Evolutionary conservation across 2,888 invertebrate genomes (phyloP), one percentile per base, ranked within the genome.

Genomic region (Eupithecia abbreviata): DNA sequence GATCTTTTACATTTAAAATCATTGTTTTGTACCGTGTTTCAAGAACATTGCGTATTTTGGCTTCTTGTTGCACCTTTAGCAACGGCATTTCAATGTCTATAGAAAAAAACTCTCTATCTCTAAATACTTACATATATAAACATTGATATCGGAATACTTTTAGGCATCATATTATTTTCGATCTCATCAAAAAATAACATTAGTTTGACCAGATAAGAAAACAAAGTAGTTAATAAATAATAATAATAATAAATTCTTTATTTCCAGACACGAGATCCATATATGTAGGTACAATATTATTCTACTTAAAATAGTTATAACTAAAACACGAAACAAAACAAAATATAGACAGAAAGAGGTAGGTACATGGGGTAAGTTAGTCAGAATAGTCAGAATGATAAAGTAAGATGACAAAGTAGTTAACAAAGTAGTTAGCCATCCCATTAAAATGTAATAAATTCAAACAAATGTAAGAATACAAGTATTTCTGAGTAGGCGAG

Each of bases 21-120:
- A 73, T 79, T 75, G 68, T 77, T 79, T 72, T 75, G 66, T 75
- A 62, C 55, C 67, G 67, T 67, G 67, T 73, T 75, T 67, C 71
- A 62, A 55, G 55, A 18, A 30, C 12, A 30, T 71, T 43, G 55
- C 41, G 65, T 30, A 15, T 18, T 18, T 58, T 58, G 7, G 66
- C 42, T 66, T 66, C 42, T 66, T 42, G 18, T 66, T 66, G 5
- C 12, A 41, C 41, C 13, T 66, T 58, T 18, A 10, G 58, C 58
- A 18, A 3, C 10, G 3, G 3, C 58, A 18, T 58, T 18, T 18
- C 18, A 58, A 10, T 58, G 10, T 10, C 9, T 58, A 9, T 18
- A 10, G 3, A 9, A 18, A 18, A 3, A 18, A n/a, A 15, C 15
- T 55, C 7, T 58, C 6, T 51, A 51, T 2, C 2, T 55, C n/a